These are phyloP conservation scores for Aplysia californica DNA, from an alignment of 1,140 invertebrate genomes.

Conservation along the genomic window DNA sequence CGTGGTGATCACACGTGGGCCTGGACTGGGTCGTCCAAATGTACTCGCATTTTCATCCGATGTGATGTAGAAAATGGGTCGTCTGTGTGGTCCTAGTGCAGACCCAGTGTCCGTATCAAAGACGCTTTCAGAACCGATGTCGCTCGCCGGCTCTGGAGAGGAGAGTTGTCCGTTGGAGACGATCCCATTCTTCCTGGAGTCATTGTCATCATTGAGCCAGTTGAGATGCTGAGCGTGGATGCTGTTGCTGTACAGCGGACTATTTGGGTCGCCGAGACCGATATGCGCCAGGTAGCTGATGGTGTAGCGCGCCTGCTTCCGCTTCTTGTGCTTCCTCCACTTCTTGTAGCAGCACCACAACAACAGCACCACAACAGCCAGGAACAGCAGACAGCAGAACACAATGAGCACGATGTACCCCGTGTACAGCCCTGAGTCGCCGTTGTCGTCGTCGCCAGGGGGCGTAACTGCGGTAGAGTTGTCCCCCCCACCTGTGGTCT, in stretches of 20 bases:
- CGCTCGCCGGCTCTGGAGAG: no score
- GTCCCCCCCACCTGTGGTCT: neutral
- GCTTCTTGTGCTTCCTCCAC: no score
- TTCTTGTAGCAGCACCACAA: no score
- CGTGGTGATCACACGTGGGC: no score
- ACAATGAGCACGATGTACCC: neutral
- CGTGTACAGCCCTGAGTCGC: neutral
- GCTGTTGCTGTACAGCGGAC: neutral
- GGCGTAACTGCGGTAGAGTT: neutral
- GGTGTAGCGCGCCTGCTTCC: no score
- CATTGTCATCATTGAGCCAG: no score
- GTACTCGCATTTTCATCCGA: neutral
- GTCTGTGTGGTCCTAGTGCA: neutral
- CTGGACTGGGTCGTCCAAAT: neutral
- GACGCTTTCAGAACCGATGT: neutral
- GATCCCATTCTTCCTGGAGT: no score
- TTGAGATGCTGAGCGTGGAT: neutral
- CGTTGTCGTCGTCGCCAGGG: no score
- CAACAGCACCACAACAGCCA: neutral
- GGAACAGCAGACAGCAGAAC: neutral
- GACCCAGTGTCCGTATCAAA: no score
- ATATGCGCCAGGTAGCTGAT: neutral
- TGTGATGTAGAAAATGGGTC: neutral
- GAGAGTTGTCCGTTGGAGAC: no score
- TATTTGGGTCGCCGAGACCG: neutral